Percentiles rank a stretch among this genome's conserved stretches.
phyloP scores from a whole-genome alignment of 35 echinoderm and acorn worm genomes.

The Ptychodera flava region DNA sequence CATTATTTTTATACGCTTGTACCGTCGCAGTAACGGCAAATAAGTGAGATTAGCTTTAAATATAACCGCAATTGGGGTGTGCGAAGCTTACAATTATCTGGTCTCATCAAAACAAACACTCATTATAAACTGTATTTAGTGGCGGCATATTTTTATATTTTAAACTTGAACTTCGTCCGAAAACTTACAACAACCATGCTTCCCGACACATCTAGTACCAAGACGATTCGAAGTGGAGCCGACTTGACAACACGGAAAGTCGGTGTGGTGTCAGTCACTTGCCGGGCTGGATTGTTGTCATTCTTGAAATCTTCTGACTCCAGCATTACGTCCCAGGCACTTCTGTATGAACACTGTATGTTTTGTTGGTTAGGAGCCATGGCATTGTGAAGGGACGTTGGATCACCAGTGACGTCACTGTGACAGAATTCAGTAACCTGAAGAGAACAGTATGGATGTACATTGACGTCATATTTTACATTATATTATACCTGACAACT shows the following conservation, averaged over 20 bases:
- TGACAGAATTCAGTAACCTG: slow-evolving; percentile 48
- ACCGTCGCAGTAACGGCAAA: too few species aligned
- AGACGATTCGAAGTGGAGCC: slow-evolving; percentile 11
- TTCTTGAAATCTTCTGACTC: slow-evolving; percentile 28
- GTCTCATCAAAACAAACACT: too few species aligned
- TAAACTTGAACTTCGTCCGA: too few species aligned
- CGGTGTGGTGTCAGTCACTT: slow-evolving; percentile 15
- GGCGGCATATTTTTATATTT: too few species aligned
- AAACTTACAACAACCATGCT: slow-evolving; percentile 47
- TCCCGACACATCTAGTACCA: slow-evolving; percentile 35
- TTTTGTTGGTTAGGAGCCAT: slow-evolving; percentile 45
- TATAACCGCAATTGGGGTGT: too few species aligned
- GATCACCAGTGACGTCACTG: slow-evolving; percentile 34
- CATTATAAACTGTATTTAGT: too few species aligned
- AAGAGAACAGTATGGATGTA: background rate
- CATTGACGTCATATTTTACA: too few species aligned
- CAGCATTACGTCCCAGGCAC: slow-evolving; percentile 58
- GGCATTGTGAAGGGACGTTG: slow-evolving; percentile 23
- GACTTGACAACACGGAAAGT: slow-evolving; percentile 14
- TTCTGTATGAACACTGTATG: slow-evolving; percentile 34
- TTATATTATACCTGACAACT: too few species aligned
- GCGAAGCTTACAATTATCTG: too few species aligned
- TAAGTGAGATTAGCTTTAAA: too few species aligned
- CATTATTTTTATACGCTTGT: too few species aligned
- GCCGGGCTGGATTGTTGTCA: slow-evolving; percentile 15